Conservation (phyloP, 2,113 vertebrate genomes). For the Lynx canadensis region DNA sequence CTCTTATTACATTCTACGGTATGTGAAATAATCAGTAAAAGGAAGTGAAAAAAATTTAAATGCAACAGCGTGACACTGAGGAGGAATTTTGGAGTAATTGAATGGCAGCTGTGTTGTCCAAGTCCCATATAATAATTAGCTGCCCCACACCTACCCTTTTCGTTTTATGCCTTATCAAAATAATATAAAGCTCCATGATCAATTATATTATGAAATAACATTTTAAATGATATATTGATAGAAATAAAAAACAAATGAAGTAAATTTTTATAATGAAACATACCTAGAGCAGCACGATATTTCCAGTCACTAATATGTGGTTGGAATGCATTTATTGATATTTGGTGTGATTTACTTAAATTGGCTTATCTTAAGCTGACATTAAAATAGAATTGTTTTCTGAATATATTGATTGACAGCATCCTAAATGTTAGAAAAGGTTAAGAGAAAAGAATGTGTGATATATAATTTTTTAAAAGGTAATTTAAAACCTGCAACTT, state of each 20-base stretch:
- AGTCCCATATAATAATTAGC: neutral
- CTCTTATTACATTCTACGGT: slow-evolving; percentile 75
- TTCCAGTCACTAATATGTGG: neutral
- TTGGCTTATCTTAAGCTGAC: neutral
- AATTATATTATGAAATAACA: neutral
- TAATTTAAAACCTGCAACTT: neutral
- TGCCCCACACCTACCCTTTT: neutral
- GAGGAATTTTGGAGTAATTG: neutral
- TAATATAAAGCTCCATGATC: neutral
- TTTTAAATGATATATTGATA: neutral
- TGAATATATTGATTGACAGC: neutral
- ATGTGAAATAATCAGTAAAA: slow-evolving; percentile 21
- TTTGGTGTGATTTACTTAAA: neutral
- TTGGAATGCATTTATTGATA: neutral
- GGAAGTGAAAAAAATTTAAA: neutral
- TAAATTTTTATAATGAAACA: neutral
- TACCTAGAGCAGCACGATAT: neutral
- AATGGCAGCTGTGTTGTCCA: neutral
- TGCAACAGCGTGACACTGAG: neutral
- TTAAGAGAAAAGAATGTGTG: neutral
- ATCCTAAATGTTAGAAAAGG: neutral
- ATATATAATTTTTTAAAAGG: neutral
- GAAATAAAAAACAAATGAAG: neutral
- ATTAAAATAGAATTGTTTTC: neutral
- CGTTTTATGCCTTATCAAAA: neutral